Evolutionary conservation across 2,113 vertebrate species (phyloP).

Genomic region (Protobothrops flavoviridis): DNA sequence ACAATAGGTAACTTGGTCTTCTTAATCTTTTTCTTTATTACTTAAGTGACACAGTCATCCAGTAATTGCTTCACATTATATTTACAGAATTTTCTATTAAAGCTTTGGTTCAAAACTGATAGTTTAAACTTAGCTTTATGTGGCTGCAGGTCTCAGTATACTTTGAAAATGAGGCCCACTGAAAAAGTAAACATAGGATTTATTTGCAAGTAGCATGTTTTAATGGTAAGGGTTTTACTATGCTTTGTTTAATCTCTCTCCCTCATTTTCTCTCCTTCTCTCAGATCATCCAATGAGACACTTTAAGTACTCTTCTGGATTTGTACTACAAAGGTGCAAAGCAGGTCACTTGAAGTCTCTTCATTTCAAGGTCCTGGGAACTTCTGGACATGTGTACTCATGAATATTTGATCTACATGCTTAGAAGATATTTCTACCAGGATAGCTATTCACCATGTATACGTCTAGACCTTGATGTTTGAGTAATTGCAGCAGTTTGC

Average conservation of each 20-base stretch:
- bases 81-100: slow-evolving; percentile 5
- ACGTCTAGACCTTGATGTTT: not conserved
- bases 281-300: not conserved
- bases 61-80: not conserved
- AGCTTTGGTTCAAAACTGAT: not conserved
- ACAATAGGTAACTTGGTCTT: not conserved
- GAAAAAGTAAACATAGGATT: not conserved
- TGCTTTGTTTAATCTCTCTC: not conserved
- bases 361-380: not conserved
- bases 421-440: not conserved
- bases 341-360: not conserved
- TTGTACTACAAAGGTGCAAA: not conserved
- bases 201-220: not conserved
- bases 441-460: not conserved
- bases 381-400: not conserved
- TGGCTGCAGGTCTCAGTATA: not conserved
- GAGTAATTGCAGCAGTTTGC: not conserved
- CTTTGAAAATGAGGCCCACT: not conserved
- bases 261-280: not conserved
- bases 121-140: not conserved
- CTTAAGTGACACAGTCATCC: not conserved
- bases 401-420: not conserved
- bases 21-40: not conserved
- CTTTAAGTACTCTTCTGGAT: not conserved
- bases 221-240: not conserved